phyloP scores from a whole-genome alignment of 2,888 invertebrate species.

The Noctua janthe region DNA sequence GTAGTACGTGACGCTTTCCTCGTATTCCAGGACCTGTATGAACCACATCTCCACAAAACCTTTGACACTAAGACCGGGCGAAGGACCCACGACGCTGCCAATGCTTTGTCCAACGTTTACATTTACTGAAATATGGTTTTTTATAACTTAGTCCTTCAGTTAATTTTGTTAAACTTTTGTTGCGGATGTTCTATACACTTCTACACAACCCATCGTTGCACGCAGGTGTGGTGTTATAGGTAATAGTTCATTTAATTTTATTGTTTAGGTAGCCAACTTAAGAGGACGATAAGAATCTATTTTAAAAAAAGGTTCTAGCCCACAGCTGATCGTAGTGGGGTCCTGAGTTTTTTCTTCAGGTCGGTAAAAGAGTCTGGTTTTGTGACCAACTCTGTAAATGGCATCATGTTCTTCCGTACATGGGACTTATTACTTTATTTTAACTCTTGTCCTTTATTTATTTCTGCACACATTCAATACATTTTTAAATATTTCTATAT shows the following conservation, averaged over 20 bases:
- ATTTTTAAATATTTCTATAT: no score
- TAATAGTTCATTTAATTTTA: not conserved
- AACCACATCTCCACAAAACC: slow-evolving; percentile 86
- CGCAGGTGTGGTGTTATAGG: not conserved
- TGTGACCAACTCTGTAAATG: not conserved
- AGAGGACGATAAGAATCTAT: not conserved
- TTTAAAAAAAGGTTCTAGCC: not conserved
- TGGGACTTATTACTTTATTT: not conserved
- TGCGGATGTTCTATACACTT: not conserved
- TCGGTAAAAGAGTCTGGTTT: not conserved
- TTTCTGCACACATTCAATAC: not conserved
- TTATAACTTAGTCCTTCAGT: not conserved
- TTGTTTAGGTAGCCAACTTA: not conserved
- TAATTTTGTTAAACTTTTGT: not conserved
- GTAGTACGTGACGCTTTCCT: slow-evolving; percentile 80
- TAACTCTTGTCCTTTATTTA: not conserved
- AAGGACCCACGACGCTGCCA: slow-evolving; percentile 77
- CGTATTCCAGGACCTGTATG: slow-evolving; percentile 79
- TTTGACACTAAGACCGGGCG: slow-evolving; percentile 78
- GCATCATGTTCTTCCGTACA: not conserved
- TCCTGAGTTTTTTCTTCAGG: not conserved
- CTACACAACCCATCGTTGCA: not conserved
- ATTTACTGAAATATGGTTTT: slow-evolving; percentile 70
- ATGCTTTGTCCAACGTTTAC: slow-evolving; percentile 82
- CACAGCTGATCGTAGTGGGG: not conserved